These are phyloP conservation scores for Syritta pipiens DNA, from an alignment of 2,888 invertebrate genomes.

Conservation along the genomic window DNA sequence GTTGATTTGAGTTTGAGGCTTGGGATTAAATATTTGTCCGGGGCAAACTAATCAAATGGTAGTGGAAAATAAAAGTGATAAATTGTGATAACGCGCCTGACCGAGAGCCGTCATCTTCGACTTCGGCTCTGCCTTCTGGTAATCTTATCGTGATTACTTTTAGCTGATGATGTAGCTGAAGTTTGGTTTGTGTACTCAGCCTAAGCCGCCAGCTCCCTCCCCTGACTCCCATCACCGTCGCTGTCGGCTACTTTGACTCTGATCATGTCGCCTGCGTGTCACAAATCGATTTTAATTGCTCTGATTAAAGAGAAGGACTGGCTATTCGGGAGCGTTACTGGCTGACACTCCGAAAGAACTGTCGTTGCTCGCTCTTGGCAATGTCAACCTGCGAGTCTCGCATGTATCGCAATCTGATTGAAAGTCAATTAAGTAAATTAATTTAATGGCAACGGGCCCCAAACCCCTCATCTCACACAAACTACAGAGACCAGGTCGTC, in stretches of 20 bases:
- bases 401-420: conserved; percentile 51
- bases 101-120: not conserved
- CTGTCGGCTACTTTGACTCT: conserved; percentile 47
- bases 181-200: not conserved
- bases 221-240: not conserved
- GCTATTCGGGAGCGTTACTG: conserved; percentile 9
- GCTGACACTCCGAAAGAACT: conserved; percentile 28
- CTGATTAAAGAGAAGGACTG: conserved; percentile 20
- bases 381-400: conserved; percentile 11
- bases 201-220: not conserved
- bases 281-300: conserved; percentile 45
- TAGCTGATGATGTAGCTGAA: conserved; percentile 40
- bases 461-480: not conserved
- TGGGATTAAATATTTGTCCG: conserved; percentile 64
- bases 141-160: conserved; percentile 41
- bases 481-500: conserved; percentile 46
- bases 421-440: conserved; percentile 68
- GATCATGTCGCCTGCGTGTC: conserved; percentile 34
- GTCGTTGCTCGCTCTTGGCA: not conserved
- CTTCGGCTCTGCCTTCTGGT: conserved; percentile 6
- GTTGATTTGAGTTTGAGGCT: conserved; percentile 60
- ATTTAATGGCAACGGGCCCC: conserved; percentile 49
- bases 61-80: conserved; percentile 55
- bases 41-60: conserved; percentile 63
- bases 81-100: conserved; percentile 41